Evolutionary conservation across 92 coral and sea anemone genomes (phyloP).

Genomic region (Desmophyllum pertusum): DNA sequence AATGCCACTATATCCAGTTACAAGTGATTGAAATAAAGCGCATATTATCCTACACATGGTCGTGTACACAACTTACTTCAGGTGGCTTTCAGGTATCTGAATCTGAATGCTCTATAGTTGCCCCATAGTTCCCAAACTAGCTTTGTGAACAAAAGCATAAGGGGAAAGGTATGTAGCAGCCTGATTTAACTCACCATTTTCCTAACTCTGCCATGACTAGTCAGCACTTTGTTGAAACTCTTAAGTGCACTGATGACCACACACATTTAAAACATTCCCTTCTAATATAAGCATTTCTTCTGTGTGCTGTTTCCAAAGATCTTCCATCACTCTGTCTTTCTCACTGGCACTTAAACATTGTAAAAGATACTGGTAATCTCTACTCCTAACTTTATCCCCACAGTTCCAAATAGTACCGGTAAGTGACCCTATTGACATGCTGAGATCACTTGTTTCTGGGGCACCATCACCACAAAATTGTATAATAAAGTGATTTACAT

Average conservation of each 20-base stretch:
- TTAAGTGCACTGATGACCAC: slow-evolving; percentile 38
- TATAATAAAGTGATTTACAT: slow-evolving; percentile 34
- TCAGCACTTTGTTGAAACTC: slow-evolving; percentile 77
- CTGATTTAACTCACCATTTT: slow-evolving; percentile 58
- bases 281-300: slow-evolving; percentile 58
- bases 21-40: too few species aligned
- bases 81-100: slow-evolving; percentile 51
- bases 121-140: slow-evolving; percentile 36
- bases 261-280: slow-evolving; percentile 46
- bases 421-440: slow-evolving; percentile 56
- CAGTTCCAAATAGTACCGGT: slow-evolving; percentile 64
- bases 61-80: too few species aligned
- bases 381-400: slow-evolving; percentile 60
- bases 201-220: slow-evolving; percentile 74
- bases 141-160: slow-evolving; percentile 59
- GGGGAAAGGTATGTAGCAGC: slow-evolving; percentile 79
- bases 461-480: slow-evolving; percentile 58
- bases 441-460: slow-evolving; percentile 42
- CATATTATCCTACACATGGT: too few species aligned
- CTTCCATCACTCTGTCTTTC: slow-evolving; percentile 46
- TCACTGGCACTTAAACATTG: slow-evolving; percentile 60
- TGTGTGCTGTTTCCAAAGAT: slow-evolving; percentile 62
- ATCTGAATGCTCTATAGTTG: slow-evolving; percentile 33
- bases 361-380: slow-evolving; percentile 53
- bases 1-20: too few species aligned